Percentiles rank a stretch among this genome's conserved stretches.
Conservation (phyloP, 2,113 vertebrate genomes). For the Forbesichthys agassizii region DNA sequence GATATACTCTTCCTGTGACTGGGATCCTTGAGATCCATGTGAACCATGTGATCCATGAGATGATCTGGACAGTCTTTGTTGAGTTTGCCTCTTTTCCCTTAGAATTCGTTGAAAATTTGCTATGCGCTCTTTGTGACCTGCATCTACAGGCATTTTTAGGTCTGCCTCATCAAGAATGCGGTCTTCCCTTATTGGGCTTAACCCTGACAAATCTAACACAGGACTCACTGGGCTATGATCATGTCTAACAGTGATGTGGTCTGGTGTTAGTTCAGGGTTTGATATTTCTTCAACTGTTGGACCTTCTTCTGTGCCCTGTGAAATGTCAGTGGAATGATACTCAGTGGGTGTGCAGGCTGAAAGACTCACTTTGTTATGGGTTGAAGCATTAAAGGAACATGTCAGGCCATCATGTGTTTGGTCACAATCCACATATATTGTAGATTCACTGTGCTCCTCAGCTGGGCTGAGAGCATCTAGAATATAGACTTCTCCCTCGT, state of each 20-base stretch:
- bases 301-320: constrained; percentile 36
- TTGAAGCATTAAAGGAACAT: constrained; percentile 25
- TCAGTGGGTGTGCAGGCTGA: constrained; percentile 44
- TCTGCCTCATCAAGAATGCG: constrained; percentile 24
- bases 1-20: constrained; percentile 82
- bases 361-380: constrained; percentile 30
- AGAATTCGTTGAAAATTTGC: constrained; percentile 91
- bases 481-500: constrained; percentile 18
- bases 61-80: constrained; percentile 83
- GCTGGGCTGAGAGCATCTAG: constrained; percentile 22
- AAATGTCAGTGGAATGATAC: constrained; percentile 38
- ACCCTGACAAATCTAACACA: constrained; percentile 29
- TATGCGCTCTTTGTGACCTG: constrained; percentile 88
- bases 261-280: constrained; percentile 35
- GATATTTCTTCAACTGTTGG: constrained; percentile 44
- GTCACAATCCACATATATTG: constrained; percentile 34
- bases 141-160: constrained; percentile 61
- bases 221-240: constrained; percentile 8
- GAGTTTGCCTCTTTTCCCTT: constrained; percentile 86
- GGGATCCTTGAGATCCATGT: constrained; percentile 61
- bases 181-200: constrained; percentile 62
- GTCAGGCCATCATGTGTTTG: constrained; percentile 24
- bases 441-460: constrained; percentile 28
- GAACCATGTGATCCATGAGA: constrained; percentile 79
- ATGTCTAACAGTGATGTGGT: constrained; percentile 32